Conservation (phyloP, 1,140 invertebrate species). For the Megalopta genalis region DNA sequence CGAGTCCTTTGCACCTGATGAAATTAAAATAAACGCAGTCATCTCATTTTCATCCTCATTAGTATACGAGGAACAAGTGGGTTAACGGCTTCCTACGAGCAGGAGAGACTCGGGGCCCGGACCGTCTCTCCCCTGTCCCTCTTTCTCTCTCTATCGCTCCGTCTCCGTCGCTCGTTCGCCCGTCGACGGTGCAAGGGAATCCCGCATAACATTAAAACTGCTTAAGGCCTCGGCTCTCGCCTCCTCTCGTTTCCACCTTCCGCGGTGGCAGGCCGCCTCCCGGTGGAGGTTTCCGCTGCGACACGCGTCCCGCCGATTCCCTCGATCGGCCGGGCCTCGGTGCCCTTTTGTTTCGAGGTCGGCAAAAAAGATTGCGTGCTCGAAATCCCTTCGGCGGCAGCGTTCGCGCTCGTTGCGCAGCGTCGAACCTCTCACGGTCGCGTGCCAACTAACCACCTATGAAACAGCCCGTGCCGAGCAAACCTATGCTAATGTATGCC, state of each 20-base stretch:
- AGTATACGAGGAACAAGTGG: constrained; percentile 78
- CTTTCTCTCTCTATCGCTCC: constrained; percentile 5
- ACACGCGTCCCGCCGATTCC: constrained; percentile 33
- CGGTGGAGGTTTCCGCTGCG: constrained; percentile 25
- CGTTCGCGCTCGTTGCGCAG: constrained; percentile 33
- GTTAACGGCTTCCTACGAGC: constrained; percentile 73
- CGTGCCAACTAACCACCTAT: constrained; percentile 66
- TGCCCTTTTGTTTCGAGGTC: constrained; percentile 49
- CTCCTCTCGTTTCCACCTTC: constrained; percentile 15
- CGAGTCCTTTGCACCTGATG: constrained; percentile 74
- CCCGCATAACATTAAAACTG: constrained; percentile 76
- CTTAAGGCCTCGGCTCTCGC: constrained; percentile 53
- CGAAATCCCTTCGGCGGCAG: constrained; percentile 48
- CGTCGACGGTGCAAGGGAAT: constrained; percentile 70
- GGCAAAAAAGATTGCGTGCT: constrained; percentile 60
- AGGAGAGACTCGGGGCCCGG: constrained; percentile 41
- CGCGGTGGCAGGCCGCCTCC: no score
- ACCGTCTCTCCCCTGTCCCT: constrained; percentile 23
- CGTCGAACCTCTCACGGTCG: constrained; percentile 60
- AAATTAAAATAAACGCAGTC: constrained; percentile 78
- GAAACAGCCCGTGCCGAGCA: constrained; percentile 62
- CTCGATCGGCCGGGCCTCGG: background rate
- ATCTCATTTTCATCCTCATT: constrained; percentile 79
- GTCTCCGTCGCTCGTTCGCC: constrained; percentile 42
- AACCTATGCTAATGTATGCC: constrained; percentile 68